phyloP scores from a whole-genome alignment of 2,113 vertebrate species.

The Peromyscus leucopus region DNA sequence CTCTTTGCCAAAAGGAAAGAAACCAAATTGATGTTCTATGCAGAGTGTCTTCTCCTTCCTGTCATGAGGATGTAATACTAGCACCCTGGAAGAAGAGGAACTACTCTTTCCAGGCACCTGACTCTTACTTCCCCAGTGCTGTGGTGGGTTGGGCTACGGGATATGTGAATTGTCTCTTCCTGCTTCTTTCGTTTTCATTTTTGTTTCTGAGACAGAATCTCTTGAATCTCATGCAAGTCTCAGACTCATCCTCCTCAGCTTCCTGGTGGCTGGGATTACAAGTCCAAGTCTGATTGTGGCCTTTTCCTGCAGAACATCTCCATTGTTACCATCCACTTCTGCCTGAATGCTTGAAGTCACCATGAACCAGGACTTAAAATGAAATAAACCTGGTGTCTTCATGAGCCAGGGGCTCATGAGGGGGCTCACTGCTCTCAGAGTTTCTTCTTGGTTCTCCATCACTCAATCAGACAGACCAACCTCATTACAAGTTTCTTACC shows the following conservation, averaged over 20 bases:
- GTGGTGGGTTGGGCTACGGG: not conserved
- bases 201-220: not conserved
- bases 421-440: too few relatives aligned
- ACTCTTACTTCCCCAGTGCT: not conserved
- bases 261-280: not conserved
- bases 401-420: too few relatives aligned
- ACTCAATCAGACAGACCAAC: too few relatives aligned
- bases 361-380: too few relatives aligned
- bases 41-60: not conserved
- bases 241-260: not conserved
- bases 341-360: not conserved
- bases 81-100: not conserved
- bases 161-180: not conserved
- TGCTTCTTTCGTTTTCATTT: not conserved
- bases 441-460: too few relatives aligned
- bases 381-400: not conserved
- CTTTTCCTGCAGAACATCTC: not conserved
- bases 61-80: not conserved
- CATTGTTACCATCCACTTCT: not conserved
- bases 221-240: not conserved
- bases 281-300: not conserved
- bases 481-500: too few relatives aligned
- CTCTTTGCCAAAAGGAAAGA: too few relatives aligned
- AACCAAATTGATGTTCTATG: too few relatives aligned
- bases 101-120: not conserved